A percentile compares a stretch with the other conserved stretches of the same genome.
These are phyloP conservation scores for Microctonus aethiopoides DNA, from an alignment of 2,888 invertebrate species.

Conservation along the genomic window DNA sequence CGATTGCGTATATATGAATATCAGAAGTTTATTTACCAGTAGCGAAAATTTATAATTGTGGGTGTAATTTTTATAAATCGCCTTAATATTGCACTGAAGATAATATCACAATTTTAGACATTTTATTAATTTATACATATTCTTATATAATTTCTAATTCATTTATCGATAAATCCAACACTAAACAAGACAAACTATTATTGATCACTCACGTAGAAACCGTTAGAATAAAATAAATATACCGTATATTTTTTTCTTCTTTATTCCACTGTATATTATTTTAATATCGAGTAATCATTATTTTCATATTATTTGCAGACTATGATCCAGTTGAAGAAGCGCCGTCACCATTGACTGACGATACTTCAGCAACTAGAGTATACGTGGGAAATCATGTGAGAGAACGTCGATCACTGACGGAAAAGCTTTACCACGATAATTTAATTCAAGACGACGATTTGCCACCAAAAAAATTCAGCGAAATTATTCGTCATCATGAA, in stretches of 20 bases:
- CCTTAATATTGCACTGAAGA: neutral
- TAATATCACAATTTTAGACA: neutral
- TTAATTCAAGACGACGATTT: conserved; percentile 34
- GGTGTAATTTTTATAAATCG: neutral
- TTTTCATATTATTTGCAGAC: conserved; percentile 42
- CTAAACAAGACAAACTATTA: conserved; percentile 5
- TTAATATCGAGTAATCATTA: neutral
- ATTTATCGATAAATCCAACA: too few species aligned
- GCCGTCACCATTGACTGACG: conserved; percentile 46
- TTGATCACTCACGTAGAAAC: neutral
- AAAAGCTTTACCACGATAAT: conserved; percentile 44
- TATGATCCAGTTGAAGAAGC: conserved; percentile 45
- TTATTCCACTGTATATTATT: neutral
- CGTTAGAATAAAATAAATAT: neutral
- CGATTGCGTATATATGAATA: neutral
- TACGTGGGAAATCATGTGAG: conserved; percentile 50
- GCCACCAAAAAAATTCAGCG: conserved; percentile 34
- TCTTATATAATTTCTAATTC: too few species aligned
- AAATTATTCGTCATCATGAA: conserved; percentile 41
- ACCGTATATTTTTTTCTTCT: neutral
- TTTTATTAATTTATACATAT: neutral
- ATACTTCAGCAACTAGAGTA: conserved; percentile 44
- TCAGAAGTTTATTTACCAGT: neutral
- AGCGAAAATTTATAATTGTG: neutral
- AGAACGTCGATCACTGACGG: conserved; percentile 52